Conservation (phyloP, 2,113 vertebrate species). For the Pterocles gutturalis region DNA sequence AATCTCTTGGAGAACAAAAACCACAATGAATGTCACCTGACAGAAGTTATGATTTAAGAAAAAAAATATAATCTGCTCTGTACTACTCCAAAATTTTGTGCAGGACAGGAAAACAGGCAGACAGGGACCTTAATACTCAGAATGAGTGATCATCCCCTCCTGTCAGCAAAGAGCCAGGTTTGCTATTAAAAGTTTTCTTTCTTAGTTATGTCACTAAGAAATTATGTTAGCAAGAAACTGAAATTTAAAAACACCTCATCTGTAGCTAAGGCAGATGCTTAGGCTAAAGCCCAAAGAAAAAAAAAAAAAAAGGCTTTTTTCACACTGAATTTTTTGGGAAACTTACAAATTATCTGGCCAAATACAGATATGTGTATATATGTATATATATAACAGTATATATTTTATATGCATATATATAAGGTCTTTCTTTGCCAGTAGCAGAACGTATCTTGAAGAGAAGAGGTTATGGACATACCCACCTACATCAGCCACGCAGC, state of each 20-base stretch:
- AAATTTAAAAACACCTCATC: background rate
- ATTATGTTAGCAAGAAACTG: background rate
- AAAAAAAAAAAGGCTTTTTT: rapidly evolving
- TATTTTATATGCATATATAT: background rate
- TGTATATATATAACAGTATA: background rate
- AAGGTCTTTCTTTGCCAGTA: background rate
- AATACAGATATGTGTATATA: background rate
- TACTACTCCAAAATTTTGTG: background rate
- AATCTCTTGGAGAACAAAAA: background rate
- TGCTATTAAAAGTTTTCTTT: background rate
- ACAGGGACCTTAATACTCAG: background rate
- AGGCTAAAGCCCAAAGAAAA: background rate
- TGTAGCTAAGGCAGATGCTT: background rate
- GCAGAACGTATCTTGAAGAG: background rate
- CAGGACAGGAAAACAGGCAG: background rate
- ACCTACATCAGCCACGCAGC: background rate
- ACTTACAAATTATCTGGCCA: background rate
- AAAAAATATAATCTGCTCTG: background rate
- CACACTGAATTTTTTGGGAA: background rate
- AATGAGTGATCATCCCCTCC: background rate
- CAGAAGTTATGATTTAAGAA: background rate
- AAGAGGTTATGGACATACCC: background rate
- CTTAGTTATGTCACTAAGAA: background rate
- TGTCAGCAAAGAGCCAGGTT: background rate
- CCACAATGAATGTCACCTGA: background rate